Conservation (phyloP, 2,888 invertebrate species). For the Limnephilus rhombicus region DNA sequence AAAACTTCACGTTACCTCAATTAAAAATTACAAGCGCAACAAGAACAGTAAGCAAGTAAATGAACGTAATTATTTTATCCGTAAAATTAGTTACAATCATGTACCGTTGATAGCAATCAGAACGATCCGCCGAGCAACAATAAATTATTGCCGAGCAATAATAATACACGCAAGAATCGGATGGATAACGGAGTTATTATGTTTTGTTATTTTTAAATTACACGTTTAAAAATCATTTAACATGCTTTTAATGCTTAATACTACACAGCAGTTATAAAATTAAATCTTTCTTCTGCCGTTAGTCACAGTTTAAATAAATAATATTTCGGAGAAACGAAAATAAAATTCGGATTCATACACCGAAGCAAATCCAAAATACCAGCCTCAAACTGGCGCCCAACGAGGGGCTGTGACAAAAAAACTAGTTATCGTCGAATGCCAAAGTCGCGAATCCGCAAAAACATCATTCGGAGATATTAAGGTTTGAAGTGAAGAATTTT, state of each 20-base stretch:
- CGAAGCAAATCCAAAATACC: too few relatives aligned
- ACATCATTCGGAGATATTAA: too few relatives aligned
- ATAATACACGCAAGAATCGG: conserved; percentile 17
- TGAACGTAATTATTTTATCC: conserved; percentile 5
- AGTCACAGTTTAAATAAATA: background rate
- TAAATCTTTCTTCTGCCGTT: background rate
- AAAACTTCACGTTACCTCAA: background rate
- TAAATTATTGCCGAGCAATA: background rate
- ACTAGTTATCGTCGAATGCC: too few relatives aligned
- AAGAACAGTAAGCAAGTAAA: background rate
- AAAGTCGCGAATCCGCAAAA: too few relatives aligned
- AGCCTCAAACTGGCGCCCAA: too few relatives aligned
- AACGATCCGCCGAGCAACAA: conserved; percentile 26
- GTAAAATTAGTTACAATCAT: conserved; percentile 41
- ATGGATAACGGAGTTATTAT: background rate
- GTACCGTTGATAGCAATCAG: conserved; percentile 40
- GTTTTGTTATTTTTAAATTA: background rate
- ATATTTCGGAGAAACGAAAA: background rate
- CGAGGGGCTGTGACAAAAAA: too few relatives aligned
- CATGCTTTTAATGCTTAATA: background rate
- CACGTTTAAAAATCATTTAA: background rate
- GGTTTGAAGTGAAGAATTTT: too few relatives aligned
- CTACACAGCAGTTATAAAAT: background rate
- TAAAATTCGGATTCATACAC: too few relatives aligned
- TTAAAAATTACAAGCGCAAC: conserved; percentile 5